phyloP scores from a whole-genome alignment of 2,888 invertebrate genomes.

The Gari tellinella region DNA sequence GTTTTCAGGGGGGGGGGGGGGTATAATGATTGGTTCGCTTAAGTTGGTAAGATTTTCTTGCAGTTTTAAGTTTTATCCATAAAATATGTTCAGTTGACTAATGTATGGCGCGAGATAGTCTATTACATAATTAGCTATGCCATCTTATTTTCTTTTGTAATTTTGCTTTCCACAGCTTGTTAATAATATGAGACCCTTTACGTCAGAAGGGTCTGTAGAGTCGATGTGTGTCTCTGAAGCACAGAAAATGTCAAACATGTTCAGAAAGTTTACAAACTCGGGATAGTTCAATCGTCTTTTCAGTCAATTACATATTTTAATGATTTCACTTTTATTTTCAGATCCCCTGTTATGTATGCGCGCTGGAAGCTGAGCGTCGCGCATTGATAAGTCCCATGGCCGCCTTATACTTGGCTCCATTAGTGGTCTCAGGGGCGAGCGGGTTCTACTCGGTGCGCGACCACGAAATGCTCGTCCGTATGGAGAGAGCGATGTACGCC shows the following conservation, averaged over 20 bases:
- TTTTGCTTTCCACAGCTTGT: not conserved
- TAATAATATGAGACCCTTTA: not conserved
- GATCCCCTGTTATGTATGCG: not conserved
- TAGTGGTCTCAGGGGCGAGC: not conserved
- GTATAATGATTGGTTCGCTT: conserved; percentile 5
- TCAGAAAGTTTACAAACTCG: not conserved
- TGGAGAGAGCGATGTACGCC: too few relatives aligned
- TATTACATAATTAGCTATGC: conserved; percentile 1
- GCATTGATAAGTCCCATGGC: not conserved
- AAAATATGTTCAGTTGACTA: not conserved
- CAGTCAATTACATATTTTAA: conserved; percentile 8
- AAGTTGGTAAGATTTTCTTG: not conserved
- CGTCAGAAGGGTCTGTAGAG: not conserved
- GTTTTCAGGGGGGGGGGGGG: not conserved
- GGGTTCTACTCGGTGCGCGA: not conserved
- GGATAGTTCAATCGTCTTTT: conserved; percentile 5
- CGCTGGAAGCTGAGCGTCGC: not conserved
- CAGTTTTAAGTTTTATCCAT: conserved; percentile 1
- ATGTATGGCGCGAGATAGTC: not conserved
- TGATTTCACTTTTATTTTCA: not conserved
- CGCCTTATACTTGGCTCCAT: not conserved
- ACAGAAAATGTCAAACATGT: conserved; percentile 4
- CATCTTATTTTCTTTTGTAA: conserved; percentile 1
- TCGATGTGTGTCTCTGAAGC: conserved; percentile 7
- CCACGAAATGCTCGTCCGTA: not conserved